Evolutionary conservation across 2,797 vertebrate genomes (phyloP), one percentile per base, ranked within the genome.

Genomic region (Mormyrops boulengeri): DNA sequence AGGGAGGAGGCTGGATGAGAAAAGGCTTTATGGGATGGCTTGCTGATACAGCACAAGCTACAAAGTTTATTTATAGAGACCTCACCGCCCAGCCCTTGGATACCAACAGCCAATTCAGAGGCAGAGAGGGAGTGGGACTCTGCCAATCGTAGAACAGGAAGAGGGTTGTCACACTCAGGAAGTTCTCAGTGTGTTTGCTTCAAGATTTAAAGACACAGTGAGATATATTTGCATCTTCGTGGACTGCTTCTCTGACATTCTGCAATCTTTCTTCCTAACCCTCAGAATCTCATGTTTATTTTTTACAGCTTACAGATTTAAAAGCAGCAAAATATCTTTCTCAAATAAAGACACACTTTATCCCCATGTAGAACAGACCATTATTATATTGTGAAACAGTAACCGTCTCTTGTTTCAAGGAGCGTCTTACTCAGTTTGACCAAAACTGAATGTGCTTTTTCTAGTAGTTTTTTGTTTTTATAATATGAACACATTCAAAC

Each of bases 11-110:
- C 87, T 89, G 91, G 89, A 88, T 17, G 92, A 93, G 93, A 91
- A 89, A 82, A 50, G 93, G 95, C 94, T 96, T 94, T 94, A 91
- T 92, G 93, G 94, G 93, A 92, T 93, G 91, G 95, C 95, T 95
- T 97, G 96, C 96, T 97, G 96, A 97, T 96, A 96, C 96, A 97
- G 96, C 96, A 97, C 94, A 94, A 94, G 93, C 91, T 93, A 89
- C 91, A 88, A 93, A 93, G 95, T 96, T 97, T 97, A 97, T 97
- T 97, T 97, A 96, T 97, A 96, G 96, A 96, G 96, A 90, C 93
- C 95, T 96, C 94, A 93, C 95, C 95, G 96, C 94, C 95, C 96
- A 95, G 95, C 96, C 96, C 96, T 96, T 97, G 95, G 96, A 97
- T 97, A 97, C 96, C 95, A 93, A 93, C 95, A 95, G 93, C 96